These are phyloP conservation scores for Arrhopalites spinosus DNA, from an alignment of 2,888 invertebrate species.

Conservation along the genomic window DNA sequence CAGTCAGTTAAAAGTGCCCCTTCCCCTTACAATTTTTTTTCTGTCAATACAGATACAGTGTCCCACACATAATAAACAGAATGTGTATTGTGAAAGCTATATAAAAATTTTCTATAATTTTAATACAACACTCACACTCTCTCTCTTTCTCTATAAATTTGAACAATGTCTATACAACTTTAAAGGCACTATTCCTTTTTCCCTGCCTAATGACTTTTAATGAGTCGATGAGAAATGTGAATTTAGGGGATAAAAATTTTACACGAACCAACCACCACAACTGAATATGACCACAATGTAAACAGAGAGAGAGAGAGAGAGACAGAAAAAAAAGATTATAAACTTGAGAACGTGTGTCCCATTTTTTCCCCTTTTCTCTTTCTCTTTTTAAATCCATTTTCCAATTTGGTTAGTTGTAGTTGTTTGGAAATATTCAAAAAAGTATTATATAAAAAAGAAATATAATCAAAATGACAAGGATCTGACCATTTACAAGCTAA, in stretches of 20 bases:
- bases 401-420: not conserved
- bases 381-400: not conserved
- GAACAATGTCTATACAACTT: not conserved
- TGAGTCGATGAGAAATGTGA: too few species aligned
- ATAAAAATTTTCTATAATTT: not conserved
- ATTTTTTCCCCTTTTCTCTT: not conserved
- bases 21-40: not conserved
- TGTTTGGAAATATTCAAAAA: not conserved
- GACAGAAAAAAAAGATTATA: too few species aligned
- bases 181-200: too few species aligned
- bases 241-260: too few species aligned
- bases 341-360: not conserved
- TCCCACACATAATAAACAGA: not conserved
- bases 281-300: not conserved
- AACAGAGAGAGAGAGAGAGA: conserved; percentile 7
- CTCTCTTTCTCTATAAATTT: too few species aligned
- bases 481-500: not conserved
- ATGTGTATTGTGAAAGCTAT: too few species aligned
- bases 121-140: not conserved
- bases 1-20: conserved; percentile 6
- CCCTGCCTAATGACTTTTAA: too few species aligned
- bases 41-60: not conserved
- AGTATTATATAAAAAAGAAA: not conserved
- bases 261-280: not conserved
- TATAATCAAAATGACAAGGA: not conserved